Evolutionary conservation across 2,888 invertebrate genomes (phyloP).

Genomic region (Cantharis rustica): DNA sequence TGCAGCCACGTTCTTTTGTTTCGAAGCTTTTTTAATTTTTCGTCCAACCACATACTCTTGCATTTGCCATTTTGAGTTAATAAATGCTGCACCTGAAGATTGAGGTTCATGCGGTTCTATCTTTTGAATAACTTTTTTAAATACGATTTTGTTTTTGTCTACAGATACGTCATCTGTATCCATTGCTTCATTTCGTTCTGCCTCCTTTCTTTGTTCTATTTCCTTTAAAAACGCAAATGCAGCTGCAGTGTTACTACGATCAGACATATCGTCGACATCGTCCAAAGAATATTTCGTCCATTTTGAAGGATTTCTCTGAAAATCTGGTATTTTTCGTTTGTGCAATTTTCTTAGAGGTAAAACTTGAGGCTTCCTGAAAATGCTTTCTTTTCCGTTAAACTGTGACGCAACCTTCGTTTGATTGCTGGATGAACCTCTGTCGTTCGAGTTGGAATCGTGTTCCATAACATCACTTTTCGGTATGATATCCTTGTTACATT

Average conservation of each 20-base stretch:
- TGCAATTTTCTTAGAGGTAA: slow-evolving; percentile 61
- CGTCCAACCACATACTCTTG: slow-evolving; percentile 83
- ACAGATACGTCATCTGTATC: slow-evolving; percentile 27
- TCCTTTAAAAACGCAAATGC: slow-evolving; percentile 77
- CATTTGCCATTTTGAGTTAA: slow-evolving; percentile 74
- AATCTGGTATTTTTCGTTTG: slow-evolving; percentile 59
- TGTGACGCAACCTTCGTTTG: slow-evolving; percentile 59
- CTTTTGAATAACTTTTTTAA: slow-evolving; percentile 42
- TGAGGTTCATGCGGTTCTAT: slow-evolving; percentile 35
- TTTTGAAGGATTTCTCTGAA: slow-evolving; percentile 76
- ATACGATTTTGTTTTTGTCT: slow-evolving; percentile 44
- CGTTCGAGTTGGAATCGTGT: slow-evolving; percentile 44
- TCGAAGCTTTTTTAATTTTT: slow-evolving; percentile 60
- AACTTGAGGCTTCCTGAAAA: slow-evolving; percentile 76
- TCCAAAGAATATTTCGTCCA: slow-evolving; percentile 81
- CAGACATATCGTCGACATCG: slow-evolving; percentile 82
- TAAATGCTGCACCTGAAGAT: slow-evolving; percentile 56
- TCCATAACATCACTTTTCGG: slow-evolving; percentile 37
- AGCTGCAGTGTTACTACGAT: slow-evolving; percentile 75
- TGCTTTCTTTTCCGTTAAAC: slow-evolving; percentile 75
- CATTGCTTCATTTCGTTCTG: slow-evolving; percentile 35
- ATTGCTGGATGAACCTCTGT: slow-evolving; percentile 21
- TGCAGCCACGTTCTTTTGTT: slow-evolving; percentile 39
- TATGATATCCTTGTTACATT: slow-evolving; percentile 25
- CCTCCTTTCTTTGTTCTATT: slow-evolving; percentile 62